phyloP scores from a whole-genome alignment of 2,888 invertebrate species.

The Lathronympha strigana region DNA sequence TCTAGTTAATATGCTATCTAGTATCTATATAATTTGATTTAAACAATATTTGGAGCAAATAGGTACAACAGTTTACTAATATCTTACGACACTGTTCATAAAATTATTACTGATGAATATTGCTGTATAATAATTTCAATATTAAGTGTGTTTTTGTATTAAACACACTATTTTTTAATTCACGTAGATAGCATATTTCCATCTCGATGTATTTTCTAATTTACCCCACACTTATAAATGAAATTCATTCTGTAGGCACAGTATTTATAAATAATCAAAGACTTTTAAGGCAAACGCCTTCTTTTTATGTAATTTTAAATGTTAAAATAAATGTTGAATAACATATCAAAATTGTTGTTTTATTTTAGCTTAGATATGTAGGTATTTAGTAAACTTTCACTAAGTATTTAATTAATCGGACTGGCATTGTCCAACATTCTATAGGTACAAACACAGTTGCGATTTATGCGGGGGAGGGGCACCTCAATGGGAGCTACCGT shows the following conservation, averaged over 20 bases:
- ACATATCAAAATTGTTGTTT: conserved; percentile 74
- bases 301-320: conserved; percentile 84
- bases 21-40: neutral
- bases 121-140: neutral
- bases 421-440: too few relatives aligned
- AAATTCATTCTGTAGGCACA: conserved; percentile 78
- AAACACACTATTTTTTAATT: conserved; percentile 29
- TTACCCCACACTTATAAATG: conserved; percentile 69
- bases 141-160: neutral
- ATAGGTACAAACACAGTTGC: too few relatives aligned
- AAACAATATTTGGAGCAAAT: neutral
- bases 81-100: neutral
- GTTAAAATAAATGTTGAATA: conserved; percentile 82
- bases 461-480: too few relatives aligned
- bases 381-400: neutral
- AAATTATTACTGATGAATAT: neutral
- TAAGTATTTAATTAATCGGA: too few relatives aligned
- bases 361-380: conserved; percentile 50
- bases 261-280: conserved; percentile 73
- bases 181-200: conserved; percentile 48
- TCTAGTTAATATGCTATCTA: conserved; percentile 48
- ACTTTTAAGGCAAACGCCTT: conserved; percentile 81
- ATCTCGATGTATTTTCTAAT: conserved; percentile 44
- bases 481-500: too few relatives aligned
- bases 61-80: neutral